Conservation (phyloP, 2,113 vertebrate genomes). For the Hystrix brachyura region DNA sequence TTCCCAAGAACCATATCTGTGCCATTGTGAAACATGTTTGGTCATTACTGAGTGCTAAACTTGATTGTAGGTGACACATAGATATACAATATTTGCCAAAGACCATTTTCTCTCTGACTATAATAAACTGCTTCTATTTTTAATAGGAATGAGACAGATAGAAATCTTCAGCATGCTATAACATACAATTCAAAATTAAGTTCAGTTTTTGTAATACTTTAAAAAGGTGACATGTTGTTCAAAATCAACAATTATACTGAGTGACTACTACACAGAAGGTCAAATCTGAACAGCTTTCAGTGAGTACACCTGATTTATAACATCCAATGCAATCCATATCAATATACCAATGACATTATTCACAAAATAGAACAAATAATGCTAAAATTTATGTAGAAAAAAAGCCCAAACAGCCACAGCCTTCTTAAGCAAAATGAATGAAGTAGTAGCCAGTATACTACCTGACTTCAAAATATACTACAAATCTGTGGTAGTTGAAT, state of each 20-base stretch:
- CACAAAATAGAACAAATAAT: not conserved
- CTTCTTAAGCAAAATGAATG: not conserved
- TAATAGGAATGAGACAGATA: not conserved
- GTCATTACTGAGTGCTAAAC: not conserved
- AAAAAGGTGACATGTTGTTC: not conserved
- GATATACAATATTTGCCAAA: not conserved
- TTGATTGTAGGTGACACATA: not conserved
- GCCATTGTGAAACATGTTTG: not conserved
- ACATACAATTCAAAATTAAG: conserved; percentile 39
- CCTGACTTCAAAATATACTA: not conserved
- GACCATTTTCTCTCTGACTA: not conserved
- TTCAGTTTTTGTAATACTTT: not conserved
- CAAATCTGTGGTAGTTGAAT: not conserved
- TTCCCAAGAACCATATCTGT: not conserved
- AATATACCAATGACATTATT: not conserved
- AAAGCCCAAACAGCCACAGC: not conserved
- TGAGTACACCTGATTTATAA: not conserved
- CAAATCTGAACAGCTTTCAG: not conserved
- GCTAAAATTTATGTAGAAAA: not conserved
- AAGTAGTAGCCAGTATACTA: not conserved
- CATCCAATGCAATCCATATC: not conserved
- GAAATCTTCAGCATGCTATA: not conserved
- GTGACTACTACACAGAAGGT: not conserved
- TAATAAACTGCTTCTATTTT: not conserved
- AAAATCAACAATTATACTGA: not conserved